A percentile compares a stretch with the other conserved stretches of the same genome.
Evolutionary conservation across 2,888 invertebrate species (phyloP).

Genomic region (Cetonia aurata): DNA sequence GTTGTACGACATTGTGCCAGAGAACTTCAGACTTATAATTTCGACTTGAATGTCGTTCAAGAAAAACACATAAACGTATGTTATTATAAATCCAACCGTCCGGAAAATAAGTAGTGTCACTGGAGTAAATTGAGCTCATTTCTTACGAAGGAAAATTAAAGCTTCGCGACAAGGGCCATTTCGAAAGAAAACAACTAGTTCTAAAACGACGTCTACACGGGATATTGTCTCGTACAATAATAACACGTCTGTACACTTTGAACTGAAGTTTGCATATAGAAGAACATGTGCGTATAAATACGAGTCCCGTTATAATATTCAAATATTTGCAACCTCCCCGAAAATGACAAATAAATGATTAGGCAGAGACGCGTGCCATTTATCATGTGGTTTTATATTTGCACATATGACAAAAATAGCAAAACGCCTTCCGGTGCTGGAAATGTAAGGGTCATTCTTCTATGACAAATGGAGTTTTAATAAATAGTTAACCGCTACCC

Average conservation of each 20-base stretch:
- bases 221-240: conserved; percentile 32
- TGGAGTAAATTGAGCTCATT: conserved; percentile 43
- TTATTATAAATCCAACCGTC: conserved; percentile 45
- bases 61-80: conserved; percentile 42
- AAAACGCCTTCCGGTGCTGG: too few species aligned
- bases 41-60: conserved; percentile 36
- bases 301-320: not conserved
- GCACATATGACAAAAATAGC: not conserved
- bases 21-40: conserved; percentile 20
- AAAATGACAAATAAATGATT: conserved; percentile 11
- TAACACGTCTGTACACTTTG: conserved; percentile 19
- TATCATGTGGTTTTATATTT: conserved; percentile 12
- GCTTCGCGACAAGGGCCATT: conserved; percentile 38
- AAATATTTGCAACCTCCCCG: conserved; percentile 11
- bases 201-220: conserved; percentile 24
- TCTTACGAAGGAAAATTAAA: conserved; percentile 42
- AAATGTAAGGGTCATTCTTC: too few species aligned
- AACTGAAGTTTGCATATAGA: conserved; percentile 16
- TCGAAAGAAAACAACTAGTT: conserved; percentile 39
- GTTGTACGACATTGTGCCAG: not conserved
- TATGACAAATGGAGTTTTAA: too few species aligned
- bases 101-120: conserved; percentile 46
- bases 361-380: not conserved
- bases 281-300: not conserved
- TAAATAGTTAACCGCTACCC: too few species aligned